Base-by-base conservation (phyloP, 1,140 invertebrate genomes). In the Lucilia sericata region DNA sequence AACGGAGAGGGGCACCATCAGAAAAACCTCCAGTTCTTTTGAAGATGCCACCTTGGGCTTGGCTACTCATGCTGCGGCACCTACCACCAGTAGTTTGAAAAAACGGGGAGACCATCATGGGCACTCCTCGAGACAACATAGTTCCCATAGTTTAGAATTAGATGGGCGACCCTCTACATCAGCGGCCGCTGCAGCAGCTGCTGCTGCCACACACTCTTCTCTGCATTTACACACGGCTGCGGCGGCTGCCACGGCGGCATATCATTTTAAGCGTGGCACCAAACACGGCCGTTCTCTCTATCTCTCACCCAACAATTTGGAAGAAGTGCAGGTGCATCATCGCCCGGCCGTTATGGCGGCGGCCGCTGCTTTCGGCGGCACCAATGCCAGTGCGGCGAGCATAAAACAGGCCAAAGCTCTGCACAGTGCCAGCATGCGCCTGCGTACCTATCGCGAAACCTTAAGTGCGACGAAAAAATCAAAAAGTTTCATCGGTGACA, bases 401-500 rank as follows among this genome's bases (percentile, higher is more conserved):
- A 87, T 88, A 10, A 90, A 90, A 82, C 89, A 90, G 86, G 88
- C 90, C n/a, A 91, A 91, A 82, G 89, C 89, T 74, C 74, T 90
- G 83, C 89, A 91, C 83, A 91, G 90, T 82, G 88, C 90, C 78
- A 91, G 90, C 78, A 86, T 91, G 21, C 86, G 89, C 5, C 83
- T 91, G 84, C 87, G 88, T 74, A 89, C 88, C 80, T 91, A 91
- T 82, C 86, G 90, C 8, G 90, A 91, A 84, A 87, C 87, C 1
- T 83, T 91, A 82, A 91, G 87, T 34, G 90, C 90, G 14, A 87
- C 88, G 55, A 91, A 91, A 84, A 91, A 91, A 84, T 91, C 90
- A n/a, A 91, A 91, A 85, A 91, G 90, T 85, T 91, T 91, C 84
- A 91, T 91, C 19, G 86, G 86, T 12, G 89, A 91, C 80, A 80